A percentile compares a stretch with the other conserved stretches of the same genome.
These are phyloP conservation scores for Nansenia antarctica DNA, from an alignment of 2,113 vertebrate species.

Conservation along the genomic window DNA sequence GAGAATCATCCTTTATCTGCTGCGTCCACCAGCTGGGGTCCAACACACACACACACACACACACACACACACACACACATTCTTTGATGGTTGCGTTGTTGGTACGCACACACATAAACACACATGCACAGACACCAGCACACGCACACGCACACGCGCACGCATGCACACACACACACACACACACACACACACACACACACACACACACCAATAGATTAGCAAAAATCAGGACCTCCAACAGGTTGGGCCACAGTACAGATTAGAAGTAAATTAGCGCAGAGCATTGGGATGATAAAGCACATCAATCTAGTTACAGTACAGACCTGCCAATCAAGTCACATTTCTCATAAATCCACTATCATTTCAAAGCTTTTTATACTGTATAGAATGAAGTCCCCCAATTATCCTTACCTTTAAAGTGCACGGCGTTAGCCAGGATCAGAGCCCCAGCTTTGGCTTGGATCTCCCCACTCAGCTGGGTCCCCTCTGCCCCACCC, in stretches of 20 bases:
- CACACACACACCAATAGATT: conserved; percentile 8
- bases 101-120: neutral
- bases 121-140: neutral
- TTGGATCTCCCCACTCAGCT: conserved; percentile 38
- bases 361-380: neutral
- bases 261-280: neutral
- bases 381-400: neutral
- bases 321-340: neutral
- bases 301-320: conserved; percentile 15
- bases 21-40: conserved; percentile 63
- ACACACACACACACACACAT: conserved; percentile 1
- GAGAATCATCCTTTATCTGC: conserved; percentile 72
- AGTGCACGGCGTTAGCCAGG: conserved; percentile 54
- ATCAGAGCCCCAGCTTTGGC: conserved; percentile 55
- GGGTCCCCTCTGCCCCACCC: conserved; percentile 40
- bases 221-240: conserved; percentile 6
- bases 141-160: neutral
- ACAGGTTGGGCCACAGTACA: neutral
- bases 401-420: conserved; percentile 60
- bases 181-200: neutral
- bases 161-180: neutral
- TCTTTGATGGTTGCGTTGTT: neutral
- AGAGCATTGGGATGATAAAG: conserved; percentile 20
- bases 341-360: neutral
- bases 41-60: conserved; percentile 9